Percentiles rank a stretch among this genome's conserved stretches.
These are phyloP conservation scores for Spodoptera litura DNA, from an alignment of 1,140 invertebrate species.

Conservation along the genomic window DNA sequence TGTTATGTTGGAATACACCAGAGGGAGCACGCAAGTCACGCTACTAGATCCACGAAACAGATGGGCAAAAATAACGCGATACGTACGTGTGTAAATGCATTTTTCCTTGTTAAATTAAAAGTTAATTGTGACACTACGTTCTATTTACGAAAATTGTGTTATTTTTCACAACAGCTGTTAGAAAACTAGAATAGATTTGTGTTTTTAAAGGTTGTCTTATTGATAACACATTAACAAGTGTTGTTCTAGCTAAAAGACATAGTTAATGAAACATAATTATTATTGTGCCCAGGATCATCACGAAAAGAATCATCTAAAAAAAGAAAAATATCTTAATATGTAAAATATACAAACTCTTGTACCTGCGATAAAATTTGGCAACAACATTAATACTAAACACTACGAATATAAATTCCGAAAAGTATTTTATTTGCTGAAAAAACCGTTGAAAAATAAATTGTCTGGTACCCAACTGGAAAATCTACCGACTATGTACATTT, in stretches of 20 bases:
- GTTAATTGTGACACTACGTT: no score
- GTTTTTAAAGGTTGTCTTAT: no score
- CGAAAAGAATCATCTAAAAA: no score
- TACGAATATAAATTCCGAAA: constrained; percentile 64
- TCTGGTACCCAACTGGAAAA: constrained; percentile 48
- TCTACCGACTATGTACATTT: constrained; percentile 54
- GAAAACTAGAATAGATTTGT: no score
- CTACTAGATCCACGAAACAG: constrained; percentile 29
- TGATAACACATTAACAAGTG: no score
- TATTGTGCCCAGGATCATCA: no score
- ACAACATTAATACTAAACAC: constrained; percentile 62
- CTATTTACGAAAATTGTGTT: no score
- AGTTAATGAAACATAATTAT: no score
- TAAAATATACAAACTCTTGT: background rate
- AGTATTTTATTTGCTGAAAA: constrained; percentile 57
- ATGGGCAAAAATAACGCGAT: background rate
- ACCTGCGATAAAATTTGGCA: constrained; percentile 61
- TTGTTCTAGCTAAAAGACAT: no score
- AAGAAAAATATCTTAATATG: no score
- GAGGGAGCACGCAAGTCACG: constrained; percentile 32
- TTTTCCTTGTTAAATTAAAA: constrained; percentile 24
- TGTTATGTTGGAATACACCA: constrained; percentile 26
- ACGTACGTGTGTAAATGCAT: constrained; percentile 24
- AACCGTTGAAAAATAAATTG: constrained; percentile 62
- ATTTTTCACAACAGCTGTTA: no score